Evolutionary conservation across 2,888 invertebrate genomes (phyloP), one percentile per base, ranked within the genome.

Genomic region (Lissonota sp.): DNA sequence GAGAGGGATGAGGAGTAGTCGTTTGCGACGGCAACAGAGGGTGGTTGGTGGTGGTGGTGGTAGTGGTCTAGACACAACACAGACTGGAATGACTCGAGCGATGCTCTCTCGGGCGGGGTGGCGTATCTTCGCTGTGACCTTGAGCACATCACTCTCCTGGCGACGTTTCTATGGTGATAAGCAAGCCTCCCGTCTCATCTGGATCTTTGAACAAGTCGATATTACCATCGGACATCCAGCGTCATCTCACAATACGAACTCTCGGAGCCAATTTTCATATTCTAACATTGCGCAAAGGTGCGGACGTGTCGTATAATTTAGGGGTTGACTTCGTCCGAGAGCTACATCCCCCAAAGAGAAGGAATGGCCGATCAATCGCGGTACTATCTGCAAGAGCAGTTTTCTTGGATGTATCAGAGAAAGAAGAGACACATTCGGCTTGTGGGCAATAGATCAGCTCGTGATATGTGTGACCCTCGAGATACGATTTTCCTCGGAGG

Each of bases 41-140:
- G 78, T 84, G 63, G 64, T 51, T 26, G 49, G 71, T 7, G 64
- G 57, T 42, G 78, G 79, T 83, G 60, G 69, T 57, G 69, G 82
- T 40, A 79, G 84, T 84, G 86, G 90, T 90, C 90, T 90, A 90
- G 90, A 90, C 90, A 87, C 87, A 90, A 90, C 90, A 89, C 88
- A 90, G 90, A 90, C 88, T 85, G 82, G 87, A 86, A 79, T 67
- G 81, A 77, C 64, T 64, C 78, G 74, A 66, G 74, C 49, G 60
- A 60, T 55, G 74, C 74, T 60, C 58, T 26, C 26, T 26, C 26
- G 26, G 26, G 26, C 62, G 64, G 74, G 71, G 64, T 57, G 70
- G 70, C 55, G 70, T 53, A 67, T 70, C 69, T 64, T 58, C 69
- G 70, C 86, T 87, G 87, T 84, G 90, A 90, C 91, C 90, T 90